These are phyloP conservation scores for Cyaniris semiargus DNA, from an alignment of 2,888 invertebrate genomes.

Conservation along the genomic window DNA sequence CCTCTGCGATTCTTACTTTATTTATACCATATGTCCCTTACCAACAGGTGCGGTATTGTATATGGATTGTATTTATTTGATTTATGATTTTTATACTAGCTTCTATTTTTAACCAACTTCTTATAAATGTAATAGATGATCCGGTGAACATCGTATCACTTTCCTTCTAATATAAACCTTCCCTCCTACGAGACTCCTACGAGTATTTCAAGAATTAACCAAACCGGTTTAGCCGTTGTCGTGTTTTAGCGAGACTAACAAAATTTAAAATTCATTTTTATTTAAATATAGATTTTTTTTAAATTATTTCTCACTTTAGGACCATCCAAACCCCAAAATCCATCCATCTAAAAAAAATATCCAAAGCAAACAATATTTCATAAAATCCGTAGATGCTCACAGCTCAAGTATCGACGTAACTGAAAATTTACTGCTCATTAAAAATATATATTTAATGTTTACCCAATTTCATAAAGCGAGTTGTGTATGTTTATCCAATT, in stretches of 20 bases:
- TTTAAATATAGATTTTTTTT: too few relatives aligned
- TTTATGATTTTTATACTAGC: not conserved
- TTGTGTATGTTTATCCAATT: slow-evolving; percentile 23
- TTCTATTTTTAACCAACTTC: too few relatives aligned
- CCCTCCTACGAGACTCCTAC: too few relatives aligned
- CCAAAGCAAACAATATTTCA: slow-evolving; percentile 1
- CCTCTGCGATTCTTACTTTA: slow-evolving; percentile 19
- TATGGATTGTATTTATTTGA: not conserved
- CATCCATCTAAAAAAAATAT: not conserved
- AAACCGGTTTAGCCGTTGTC: too few relatives aligned
- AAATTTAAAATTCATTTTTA: too few relatives aligned
- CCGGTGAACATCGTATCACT: too few relatives aligned
- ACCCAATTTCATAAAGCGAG: slow-evolving; percentile 25
- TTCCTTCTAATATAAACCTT: too few relatives aligned
- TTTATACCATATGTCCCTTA: slow-evolving; percentile 1
- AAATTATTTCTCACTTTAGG: too few relatives aligned
- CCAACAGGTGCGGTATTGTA: not conserved
- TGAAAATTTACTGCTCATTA: slow-evolving; percentile 25
- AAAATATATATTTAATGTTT: slow-evolving; percentile 23
- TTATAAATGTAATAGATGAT: too few relatives aligned
- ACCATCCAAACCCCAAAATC: too few relatives aligned
- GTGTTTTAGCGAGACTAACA: too few relatives aligned
- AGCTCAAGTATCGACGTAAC: slow-evolving; percentile 4
- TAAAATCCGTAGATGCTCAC: not conserved
- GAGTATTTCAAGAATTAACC: too few relatives aligned